Percentiles rank a stretch among this genome's conserved stretches.
phyloP scores from a whole-genome alignment of 2,797 vertebrate species.

The Todus mexicanus region DNA sequence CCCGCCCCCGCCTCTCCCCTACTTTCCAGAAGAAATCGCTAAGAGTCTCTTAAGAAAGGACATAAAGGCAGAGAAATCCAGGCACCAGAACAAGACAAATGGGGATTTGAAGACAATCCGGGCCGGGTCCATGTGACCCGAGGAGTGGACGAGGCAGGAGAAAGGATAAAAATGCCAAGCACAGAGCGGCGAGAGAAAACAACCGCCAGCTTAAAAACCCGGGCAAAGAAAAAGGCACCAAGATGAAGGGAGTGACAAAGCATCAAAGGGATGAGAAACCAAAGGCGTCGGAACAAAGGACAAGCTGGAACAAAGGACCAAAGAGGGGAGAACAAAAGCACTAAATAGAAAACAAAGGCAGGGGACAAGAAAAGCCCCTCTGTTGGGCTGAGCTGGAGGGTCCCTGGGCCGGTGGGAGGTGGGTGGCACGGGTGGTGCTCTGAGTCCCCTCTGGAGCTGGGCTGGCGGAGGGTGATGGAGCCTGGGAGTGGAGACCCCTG shows the following conservation, averaged over 20 bases:
- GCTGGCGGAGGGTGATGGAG: background rate
- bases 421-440: conserved; percentile 27
- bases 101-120: conserved; percentile 56
- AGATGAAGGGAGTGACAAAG: conserved; percentile 68
- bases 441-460: background rate
- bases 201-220: conserved; percentile 13
- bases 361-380: conserved; percentile 46
- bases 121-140: conserved; percentile 39
- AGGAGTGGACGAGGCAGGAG: conserved; percentile 54
- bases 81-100: conserved; percentile 50
- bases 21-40: conserved; percentile 2
- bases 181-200: background rate
- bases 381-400: conserved; percentile 1
- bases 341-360: conserved; percentile 50
- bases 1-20: background rate
- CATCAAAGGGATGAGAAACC: conserved; percentile 66
- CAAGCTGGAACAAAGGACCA: conserved; percentile 60
- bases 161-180: conserved; percentile 56
- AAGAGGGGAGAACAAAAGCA: conserved; percentile 61
- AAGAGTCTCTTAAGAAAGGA: conserved; percentile 46
- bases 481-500: background rate
- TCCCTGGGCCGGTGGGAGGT: background rate
- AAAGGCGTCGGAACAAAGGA: conserved; percentile 63
- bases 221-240: conserved; percentile 50
- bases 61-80: conserved; percentile 57